These are phyloP conservation scores for Bradypus variegatus DNA, from an alignment of 2,797 vertebrate genomes.

Conservation along the genomic window DNA sequence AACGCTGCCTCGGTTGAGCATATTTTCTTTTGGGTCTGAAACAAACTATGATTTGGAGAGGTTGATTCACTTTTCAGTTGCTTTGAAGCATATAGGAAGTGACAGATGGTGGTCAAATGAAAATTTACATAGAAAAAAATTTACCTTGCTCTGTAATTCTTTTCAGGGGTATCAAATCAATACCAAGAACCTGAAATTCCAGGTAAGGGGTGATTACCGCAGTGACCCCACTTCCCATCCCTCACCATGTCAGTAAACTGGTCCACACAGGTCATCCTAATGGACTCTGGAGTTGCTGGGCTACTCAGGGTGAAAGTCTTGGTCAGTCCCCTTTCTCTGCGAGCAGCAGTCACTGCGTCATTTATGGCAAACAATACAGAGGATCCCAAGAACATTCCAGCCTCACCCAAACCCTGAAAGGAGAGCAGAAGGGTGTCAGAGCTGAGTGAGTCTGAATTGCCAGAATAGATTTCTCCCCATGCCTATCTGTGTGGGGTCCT, in stretches of 20 bases:
- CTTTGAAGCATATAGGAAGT: conserved; percentile 24
- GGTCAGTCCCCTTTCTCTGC: conserved; percentile 43
- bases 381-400: conserved; percentile 58
- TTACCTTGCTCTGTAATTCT: not conserved
- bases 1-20: not conserved
- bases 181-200: not conserved
- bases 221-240: too few relatives aligned
- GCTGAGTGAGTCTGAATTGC: not conserved
- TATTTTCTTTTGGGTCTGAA: not conserved
- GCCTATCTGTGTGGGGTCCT: not conserved
- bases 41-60: not conserved
- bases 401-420: conserved; percentile 61
- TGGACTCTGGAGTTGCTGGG: conserved; percentile 56
- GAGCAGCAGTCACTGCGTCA: conserved; percentile 57
- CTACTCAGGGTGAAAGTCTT: conserved; percentile 51
- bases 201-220: rapidly evolving
- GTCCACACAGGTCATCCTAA: conserved; percentile 61
- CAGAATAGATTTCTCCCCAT: not conserved
- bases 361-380: conserved; percentile 59
- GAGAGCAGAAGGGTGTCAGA: not conserved
- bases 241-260: conserved; percentile 63
- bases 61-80: not conserved
- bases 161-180: not conserved
- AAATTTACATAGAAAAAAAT: conserved; percentile 2
- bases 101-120: not conserved